Conservation (phyloP, 2,797 vertebrate genomes). For the Lerista edwardsae region DNA sequence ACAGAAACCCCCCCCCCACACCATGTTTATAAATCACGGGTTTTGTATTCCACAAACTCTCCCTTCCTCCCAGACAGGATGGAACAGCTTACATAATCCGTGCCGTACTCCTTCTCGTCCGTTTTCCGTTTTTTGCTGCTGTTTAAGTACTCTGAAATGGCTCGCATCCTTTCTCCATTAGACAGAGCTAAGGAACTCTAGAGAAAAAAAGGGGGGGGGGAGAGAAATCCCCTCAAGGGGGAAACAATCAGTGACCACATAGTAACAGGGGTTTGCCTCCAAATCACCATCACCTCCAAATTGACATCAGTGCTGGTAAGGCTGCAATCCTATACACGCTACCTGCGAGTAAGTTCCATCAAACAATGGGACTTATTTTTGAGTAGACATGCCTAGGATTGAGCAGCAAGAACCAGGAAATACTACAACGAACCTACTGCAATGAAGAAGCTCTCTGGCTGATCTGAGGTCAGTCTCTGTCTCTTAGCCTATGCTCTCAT, state of each 20-base stretch:
- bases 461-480: too few species aligned
- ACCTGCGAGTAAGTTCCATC: too few species aligned
- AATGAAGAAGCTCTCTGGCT: too few species aligned
- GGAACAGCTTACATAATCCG: slow-evolving; percentile 85
- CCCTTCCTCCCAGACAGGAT: neutral
- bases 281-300: neutral
- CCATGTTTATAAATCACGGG: too few species aligned
- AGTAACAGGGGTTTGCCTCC: neutral
- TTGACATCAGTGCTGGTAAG: too few species aligned
- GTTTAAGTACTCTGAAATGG: slow-evolving; percentile 88
- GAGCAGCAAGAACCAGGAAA: too few species aligned
- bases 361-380: too few species aligned
- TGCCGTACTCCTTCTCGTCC: slow-evolving; percentile 91
- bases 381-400: too few species aligned
- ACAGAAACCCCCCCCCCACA: neutral
- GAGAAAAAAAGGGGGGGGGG: neutral
- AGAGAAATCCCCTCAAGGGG: neutral
- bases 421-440: too few species aligned
- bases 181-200: slow-evolving; percentile 86
- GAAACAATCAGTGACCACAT: neutral
- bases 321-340: too few species aligned
- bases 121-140: slow-evolving; percentile 91
- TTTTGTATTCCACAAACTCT: neutral
- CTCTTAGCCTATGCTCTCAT: too few species aligned
- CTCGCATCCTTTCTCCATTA: slow-evolving; percentile 87